Percentiles rank a stretch among this genome's conserved stretches.
phyloP scores from a whole-genome alignment of 2,888 invertebrate species.

The Tigriopus californicus region DNA sequence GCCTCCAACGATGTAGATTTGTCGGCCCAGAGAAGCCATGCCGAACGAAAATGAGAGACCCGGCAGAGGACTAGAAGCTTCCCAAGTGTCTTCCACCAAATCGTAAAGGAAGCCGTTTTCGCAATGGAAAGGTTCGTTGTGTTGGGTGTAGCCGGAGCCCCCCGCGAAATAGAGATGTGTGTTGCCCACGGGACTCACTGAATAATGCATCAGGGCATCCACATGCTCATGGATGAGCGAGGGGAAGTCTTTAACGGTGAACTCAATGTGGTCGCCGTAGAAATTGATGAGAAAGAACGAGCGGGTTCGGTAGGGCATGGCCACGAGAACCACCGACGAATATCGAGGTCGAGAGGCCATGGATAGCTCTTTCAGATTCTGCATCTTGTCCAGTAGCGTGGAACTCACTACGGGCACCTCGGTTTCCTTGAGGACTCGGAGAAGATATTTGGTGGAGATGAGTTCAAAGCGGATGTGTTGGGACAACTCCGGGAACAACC shows the following conservation, averaged over 20 bases:
- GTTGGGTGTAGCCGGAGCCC: background rate
- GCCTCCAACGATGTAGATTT: background rate
- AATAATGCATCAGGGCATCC: background rate
- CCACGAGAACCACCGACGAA: background rate
- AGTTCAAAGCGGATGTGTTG: background rate
- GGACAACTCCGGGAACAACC: background rate
- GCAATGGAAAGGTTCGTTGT: background rate
- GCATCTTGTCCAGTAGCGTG: background rate
- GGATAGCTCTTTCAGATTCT: background rate
- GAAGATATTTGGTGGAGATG: background rate
- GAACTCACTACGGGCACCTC: background rate
- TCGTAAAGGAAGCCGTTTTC: background rate
- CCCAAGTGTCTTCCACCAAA: background rate
- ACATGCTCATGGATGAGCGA: background rate
- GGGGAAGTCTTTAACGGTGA: background rate
- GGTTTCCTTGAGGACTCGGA: background rate
- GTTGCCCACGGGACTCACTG: background rate
- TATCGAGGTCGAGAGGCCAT: background rate
- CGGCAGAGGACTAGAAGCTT: background rate
- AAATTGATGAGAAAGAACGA: background rate
- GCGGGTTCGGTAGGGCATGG: background rate
- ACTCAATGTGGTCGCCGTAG: background rate
- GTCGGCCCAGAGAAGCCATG: background rate
- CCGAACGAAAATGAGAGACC: background rate
- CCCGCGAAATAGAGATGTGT: background rate